A percentile compares a stretch with the other conserved stretches of the same genome.
phyloP scores from a whole-genome alignment of 2,888 invertebrate species.

The Pandemis heparana region DNA sequence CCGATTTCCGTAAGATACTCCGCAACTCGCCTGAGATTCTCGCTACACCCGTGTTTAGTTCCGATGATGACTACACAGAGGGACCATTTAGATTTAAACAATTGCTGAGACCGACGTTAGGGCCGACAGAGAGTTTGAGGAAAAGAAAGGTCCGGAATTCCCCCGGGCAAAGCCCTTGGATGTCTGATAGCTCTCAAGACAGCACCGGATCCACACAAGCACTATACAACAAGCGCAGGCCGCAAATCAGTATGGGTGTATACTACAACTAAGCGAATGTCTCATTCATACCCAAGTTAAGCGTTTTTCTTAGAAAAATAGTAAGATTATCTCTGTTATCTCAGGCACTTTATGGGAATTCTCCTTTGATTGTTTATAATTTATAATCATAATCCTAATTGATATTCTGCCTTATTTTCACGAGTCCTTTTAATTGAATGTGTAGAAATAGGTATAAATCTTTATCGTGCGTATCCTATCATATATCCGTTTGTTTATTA shows the following conservation, averaged over 20 bases:
- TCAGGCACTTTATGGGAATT: too few relatives aligned
- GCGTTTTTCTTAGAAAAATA: not conserved
- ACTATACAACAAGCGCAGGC: conserved; percentile 75
- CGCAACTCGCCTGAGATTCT: conserved; percentile 81
- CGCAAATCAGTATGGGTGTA: conserved; percentile 81
- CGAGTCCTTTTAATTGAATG: not conserved
- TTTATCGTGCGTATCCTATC: not conserved
- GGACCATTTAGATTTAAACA: conserved; percentile 90
- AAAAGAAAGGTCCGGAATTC: conserved; percentile 86
- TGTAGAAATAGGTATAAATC: not conserved
- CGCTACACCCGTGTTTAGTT: conserved; percentile 76
- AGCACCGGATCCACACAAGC: conserved; percentile 74
- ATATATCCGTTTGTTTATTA: not conserved
- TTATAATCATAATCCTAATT: too few relatives aligned
- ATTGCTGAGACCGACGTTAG: conserved; percentile 87
- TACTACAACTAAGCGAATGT: conserved; percentile 66
- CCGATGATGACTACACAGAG: conserved; percentile 85
- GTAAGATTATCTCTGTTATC: too few relatives aligned
- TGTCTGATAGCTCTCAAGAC: conserved; percentile 81
- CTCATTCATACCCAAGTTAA: not conserved
- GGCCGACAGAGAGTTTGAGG: conserved; percentile 89
- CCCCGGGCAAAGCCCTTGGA: conserved; percentile 77
- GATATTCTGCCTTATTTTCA: not conserved
- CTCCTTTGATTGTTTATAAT: too few relatives aligned
- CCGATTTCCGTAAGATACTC: conserved; percentile 78